These are phyloP conservation scores for Fissipunctia ypsillon DNA, from an alignment of 2,888 invertebrate species.

Conservation along the genomic window DNA sequence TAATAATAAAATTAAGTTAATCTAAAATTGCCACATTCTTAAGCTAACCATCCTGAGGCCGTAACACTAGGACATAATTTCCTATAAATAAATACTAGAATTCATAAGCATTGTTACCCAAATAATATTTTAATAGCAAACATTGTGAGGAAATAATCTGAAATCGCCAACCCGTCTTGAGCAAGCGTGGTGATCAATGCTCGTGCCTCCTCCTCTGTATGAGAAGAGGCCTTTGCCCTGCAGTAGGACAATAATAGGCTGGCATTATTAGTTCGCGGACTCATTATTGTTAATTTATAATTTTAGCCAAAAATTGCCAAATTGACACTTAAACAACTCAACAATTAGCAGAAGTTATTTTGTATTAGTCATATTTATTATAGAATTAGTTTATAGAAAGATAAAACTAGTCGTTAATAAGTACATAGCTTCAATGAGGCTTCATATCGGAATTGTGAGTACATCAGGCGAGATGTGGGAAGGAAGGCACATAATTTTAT, in stretches of 20 bases:
- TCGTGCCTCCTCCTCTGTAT: no score
- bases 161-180: no score
- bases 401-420: slow-evolving; percentile 78
- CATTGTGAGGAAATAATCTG: no score
- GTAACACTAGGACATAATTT: slow-evolving; percentile 7
- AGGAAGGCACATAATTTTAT: slow-evolving; percentile 5
- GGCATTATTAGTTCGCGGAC: slow-evolving; percentile 2
- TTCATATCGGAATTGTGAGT: slow-evolving; percentile 72
- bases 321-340: slow-evolving; percentile 79
- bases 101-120: slow-evolving; percentile 16
- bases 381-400: slow-evolving; percentile 74
- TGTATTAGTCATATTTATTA: slow-evolving; percentile 76
- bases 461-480: slow-evolving; percentile 32
- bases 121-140: slow-evolving; percentile 34
- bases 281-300: slow-evolving; percentile 75
- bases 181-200: no score
- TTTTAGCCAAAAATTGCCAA: slow-evolving; percentile 89
- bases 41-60: slow-evolving; percentile 4
- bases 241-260: no score
- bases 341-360: slow-evolving; percentile 77
- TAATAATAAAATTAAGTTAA: slow-evolving; percentile 22
- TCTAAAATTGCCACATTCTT: slow-evolving; percentile 17
- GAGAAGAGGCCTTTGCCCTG: no score
- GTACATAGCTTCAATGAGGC: slow-evolving; percentile 77
- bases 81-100: slow-evolving; percentile 1